These are phyloP conservation scores for Erannis defoliaria DNA, from an alignment of 2,888 invertebrate species.

Conservation along the genomic window DNA sequence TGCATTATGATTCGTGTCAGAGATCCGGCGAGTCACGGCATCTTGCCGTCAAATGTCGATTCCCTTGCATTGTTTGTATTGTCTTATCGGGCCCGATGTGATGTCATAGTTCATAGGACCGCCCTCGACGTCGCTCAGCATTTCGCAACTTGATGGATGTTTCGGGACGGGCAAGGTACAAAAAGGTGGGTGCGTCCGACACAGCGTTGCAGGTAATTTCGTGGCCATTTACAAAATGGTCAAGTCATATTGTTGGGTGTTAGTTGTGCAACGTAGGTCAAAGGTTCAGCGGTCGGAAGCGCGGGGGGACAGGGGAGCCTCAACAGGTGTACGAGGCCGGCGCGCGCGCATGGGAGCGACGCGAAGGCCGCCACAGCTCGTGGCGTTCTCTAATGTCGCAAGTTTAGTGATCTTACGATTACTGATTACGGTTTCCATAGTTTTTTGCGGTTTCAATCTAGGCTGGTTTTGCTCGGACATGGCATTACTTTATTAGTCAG, in stretches of 20 bases:
- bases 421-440: conserved; percentile 26
- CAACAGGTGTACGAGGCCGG: conserved; percentile 78
- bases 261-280: conserved; percentile 66
- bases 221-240: conserved; percentile 65
- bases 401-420: conserved; percentile 47
- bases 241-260: conserved; percentile 65
- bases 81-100: conserved; percentile 66
- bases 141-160: conserved; percentile 72
- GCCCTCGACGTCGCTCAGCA: conserved; percentile 59
- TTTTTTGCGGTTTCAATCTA: conserved; percentile 24
- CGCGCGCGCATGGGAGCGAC: conserved; percentile 72
- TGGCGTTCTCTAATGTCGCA: conserved; percentile 71
- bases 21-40: conserved; percentile 70
- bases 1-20: conserved; percentile 74
- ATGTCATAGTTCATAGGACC: conserved; percentile 80
- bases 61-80: conserved; percentile 78
- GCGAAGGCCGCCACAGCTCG: conserved; percentile 70
- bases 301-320: conserved; percentile 55
- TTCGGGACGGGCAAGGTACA: conserved; percentile 39
- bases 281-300: conserved; percentile 48
- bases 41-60: conserved; percentile 70
- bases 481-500: background rate
- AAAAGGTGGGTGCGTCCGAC: conserved; percentile 49
- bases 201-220: conserved; percentile 51
- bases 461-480: conserved; percentile 1